Evolutionary conservation across 2,888 invertebrate genomes (phyloP).

Genomic region (Agrotis puta): DNA sequence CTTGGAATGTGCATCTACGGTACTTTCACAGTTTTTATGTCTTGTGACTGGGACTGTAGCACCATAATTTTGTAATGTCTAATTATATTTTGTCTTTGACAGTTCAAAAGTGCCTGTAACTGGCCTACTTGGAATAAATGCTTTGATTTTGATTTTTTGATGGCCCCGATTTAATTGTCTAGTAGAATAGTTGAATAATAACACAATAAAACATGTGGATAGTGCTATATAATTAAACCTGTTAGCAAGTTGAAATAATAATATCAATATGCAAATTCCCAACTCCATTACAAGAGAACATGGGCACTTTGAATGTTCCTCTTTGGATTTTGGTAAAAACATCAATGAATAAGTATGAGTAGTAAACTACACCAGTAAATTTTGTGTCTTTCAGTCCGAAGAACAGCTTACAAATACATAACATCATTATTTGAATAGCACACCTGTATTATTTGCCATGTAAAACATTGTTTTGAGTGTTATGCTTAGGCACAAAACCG

Average conservation of each 20-base stretch:
- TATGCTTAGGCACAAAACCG: background rate
- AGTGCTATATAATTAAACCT: background rate
- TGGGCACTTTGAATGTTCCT: background rate
- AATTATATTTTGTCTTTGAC: too few relatives aligned
- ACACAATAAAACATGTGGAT: background rate
- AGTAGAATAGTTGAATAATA: background rate
- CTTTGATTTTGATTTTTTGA: too few relatives aligned
- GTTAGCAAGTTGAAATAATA: background rate
- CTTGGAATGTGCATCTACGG: too few relatives aligned
- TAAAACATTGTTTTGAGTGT: conserved; percentile 8
- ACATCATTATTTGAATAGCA: background rate
- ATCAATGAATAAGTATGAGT: background rate
- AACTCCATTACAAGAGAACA: background rate
- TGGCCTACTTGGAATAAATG: too few relatives aligned
- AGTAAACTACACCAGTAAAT: background rate
- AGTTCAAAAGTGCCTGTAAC: too few relatives aligned
- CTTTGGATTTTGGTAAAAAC: background rate
- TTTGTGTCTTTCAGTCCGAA: background rate
- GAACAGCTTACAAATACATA: background rate
- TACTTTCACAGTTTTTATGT: too few relatives aligned
- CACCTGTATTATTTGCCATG: too few relatives aligned
- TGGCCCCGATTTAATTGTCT: too few relatives aligned
- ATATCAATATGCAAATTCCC: background rate
- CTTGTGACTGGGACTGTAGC: too few relatives aligned
- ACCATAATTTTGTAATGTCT: too few relatives aligned